phyloP scores from a whole-genome alignment of 2,888 invertebrate genomes.

The Protodeltote pygarga region DNA sequence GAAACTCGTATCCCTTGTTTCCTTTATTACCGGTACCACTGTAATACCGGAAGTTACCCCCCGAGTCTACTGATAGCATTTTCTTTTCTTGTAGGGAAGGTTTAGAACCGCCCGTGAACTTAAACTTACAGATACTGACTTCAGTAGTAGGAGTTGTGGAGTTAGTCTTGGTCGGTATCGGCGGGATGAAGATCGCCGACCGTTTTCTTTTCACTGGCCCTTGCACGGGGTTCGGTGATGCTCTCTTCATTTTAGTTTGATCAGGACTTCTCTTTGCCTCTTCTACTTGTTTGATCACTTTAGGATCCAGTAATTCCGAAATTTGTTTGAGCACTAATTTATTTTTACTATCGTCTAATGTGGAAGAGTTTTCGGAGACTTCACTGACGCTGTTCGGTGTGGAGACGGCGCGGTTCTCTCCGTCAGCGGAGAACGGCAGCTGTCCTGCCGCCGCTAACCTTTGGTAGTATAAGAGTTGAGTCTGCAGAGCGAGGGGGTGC shows the following conservation, averaged over 20 bases:
- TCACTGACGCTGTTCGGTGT: conserved; percentile 71
- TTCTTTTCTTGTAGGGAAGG: conserved; percentile 96
- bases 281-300: conserved; percentile 74
- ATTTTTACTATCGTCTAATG: conserved; percentile 74
- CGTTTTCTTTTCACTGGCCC: conserved; percentile 90
- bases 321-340: conserved; percentile 82
- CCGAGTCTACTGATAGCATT: conserved; percentile 95
- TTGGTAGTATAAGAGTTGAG: conserved; percentile 91
- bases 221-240: conserved; percentile 71
- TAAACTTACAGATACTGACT: conserved; percentile 97
- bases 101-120: conserved; percentile 96
- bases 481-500: conserved; percentile 91
- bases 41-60: conserved; percentile 95
- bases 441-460: conserved; percentile 88
- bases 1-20: conserved; percentile 93
- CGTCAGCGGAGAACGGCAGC: conserved; percentile 74
- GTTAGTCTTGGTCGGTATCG: conserved; percentile 91
- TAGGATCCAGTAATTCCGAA: conserved; percentile 79
- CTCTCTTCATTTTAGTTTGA: conserved; percentile 78
- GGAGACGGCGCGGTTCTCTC: conserved; percentile 61
- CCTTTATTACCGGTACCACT: conserved; percentile 94
- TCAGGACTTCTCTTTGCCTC: conserved; percentile 69
- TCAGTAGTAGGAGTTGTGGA: conserved; percentile 93
- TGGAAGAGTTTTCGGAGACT: conserved; percentile 66
- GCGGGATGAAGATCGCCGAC: conserved; percentile 94